Base-by-base conservation (phyloP, 2,888 invertebrate species). In the Scaptomyza reducta region DNA sequence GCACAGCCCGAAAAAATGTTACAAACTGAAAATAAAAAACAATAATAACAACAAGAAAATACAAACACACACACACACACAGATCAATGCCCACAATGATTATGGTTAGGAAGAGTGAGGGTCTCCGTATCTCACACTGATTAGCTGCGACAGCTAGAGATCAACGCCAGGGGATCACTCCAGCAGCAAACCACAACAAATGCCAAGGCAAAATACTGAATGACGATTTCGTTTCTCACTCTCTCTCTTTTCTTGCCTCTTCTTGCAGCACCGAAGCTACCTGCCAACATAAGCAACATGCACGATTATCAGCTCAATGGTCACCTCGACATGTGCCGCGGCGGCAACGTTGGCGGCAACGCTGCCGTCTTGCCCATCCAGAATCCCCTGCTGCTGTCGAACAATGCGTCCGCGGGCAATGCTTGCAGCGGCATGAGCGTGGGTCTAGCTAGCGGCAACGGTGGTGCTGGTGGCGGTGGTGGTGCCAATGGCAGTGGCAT, bases 201-300 rank as follows among this genome's bases (percentile, higher is more conserved):
- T 68, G 42, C 59, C 50, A 56, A 77, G 54, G 35, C 56, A 67
- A 67, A 66, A 40, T 16, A 16, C 45, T 67, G 65, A 77, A 74
- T 71, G 73, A 79, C 56, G 57, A 73, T 59, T 73, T 71, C 49
- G 57, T 57, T 66, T 61, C 45, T 49, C 64, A 38, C 63, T 57
- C 45, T n/a, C 63, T 58, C 57, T 7, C 25, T 10, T 31, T 29
- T 63, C 11, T 35, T 25, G 31, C 40, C 25, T 44, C 40, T 22
- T 31, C 54, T 93, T 94, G 60, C 93, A 95, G 95, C 92, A 76
- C 93, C 95, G 71, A 95, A 95, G 92, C 92, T 95, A 89, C 91
- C 93, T 79, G 93, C 94, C 92, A 86, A 71, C 64, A 77, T 81
- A 14, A 51, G 67, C 65, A 80, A 87, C 77, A 86, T 94, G 78